Base-by-base conservation (phyloP, 2,797 vertebrate genomes). In the Tolypeutes matacus region DNA sequence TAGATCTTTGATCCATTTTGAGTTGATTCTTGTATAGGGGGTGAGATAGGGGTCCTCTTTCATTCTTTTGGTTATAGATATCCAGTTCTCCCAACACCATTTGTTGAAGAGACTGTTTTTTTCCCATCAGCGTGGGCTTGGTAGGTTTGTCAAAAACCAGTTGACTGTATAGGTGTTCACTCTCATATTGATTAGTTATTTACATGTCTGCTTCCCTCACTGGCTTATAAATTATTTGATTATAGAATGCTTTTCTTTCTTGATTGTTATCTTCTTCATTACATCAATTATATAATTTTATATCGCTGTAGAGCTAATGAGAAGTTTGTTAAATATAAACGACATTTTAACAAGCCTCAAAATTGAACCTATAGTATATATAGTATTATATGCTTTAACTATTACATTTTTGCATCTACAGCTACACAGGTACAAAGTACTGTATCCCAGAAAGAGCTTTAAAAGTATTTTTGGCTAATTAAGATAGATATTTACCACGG, bases 401-500 rank as follows among this genome's bases (percentile, higher is more conserved):
- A 70, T 91, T 83, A 29, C 7, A 62, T 69, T 69, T 78, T 76
- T 76, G 34, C 31, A 69, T 64, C 9, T 84, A 93, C 49, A 90
- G 4, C 21, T 76, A 29, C 65, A 86, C 0, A 80, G 53, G 67
- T 36, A 77, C 49, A 88, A 75, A 91, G 17, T 58, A 7, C 46
- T 46, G 60, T 15, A 70, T 25, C 67, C 51, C 23, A 77, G 56
- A 89, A 93, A 86, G 73, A 91, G 25, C 23, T 93, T 77, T 25
- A 15, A 64, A 75, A 69, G 29, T 46, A 85, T 89, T 91, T 56
- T 69, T 95, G 60, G 62, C 73, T 77, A 87, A 56, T 89, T 86
- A 77, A 73, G 29, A 80, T 7, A 67, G 27, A 81, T 94, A 88
- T 97, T 98, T 98, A 99, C 99, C 97, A 98, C 62, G 11, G 99